A percentile compares a stretch with the other conserved stretches of the same genome.
Evolutionary conservation across 2,888 invertebrate genomes (phyloP).

Genomic region (Meteorus cinctellus): DNA sequence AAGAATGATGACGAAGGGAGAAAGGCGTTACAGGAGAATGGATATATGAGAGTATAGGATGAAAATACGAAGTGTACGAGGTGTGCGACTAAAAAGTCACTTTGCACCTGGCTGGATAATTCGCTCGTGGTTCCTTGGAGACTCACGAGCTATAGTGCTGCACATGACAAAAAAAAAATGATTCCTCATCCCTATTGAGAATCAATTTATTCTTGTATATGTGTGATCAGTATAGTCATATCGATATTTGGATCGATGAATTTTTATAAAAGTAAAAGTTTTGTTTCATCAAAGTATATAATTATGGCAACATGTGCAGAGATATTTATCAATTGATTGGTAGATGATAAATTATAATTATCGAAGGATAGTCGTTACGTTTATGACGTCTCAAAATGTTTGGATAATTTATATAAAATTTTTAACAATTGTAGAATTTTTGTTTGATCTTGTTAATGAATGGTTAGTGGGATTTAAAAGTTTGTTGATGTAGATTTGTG

Average conservation of each 20-base stretch:
- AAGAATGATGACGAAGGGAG: conserved; percentile 42
- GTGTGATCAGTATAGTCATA: neutral
- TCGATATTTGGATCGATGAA: neutral
- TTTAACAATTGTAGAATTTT: neutral
- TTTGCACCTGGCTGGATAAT: conserved; percentile 67
- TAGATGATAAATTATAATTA: conserved; percentile 61
- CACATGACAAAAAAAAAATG: conserved; percentile 46
- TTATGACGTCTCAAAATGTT: neutral
- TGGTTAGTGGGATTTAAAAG: neutral
- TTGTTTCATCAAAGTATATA: conserved; percentile 61
- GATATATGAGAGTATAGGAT: conserved; percentile 15
- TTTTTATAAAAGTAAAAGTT: neutral
- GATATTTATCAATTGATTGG: conserved; percentile 62
- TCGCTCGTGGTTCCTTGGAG: conserved; percentile 55
- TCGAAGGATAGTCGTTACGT: conserved; percentile 64
- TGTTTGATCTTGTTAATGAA: neutral
- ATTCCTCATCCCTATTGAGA: neutral
- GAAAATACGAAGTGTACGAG: conserved; percentile 25
- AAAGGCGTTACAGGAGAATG: conserved; percentile 28
- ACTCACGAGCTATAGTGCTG: conserved; percentile 52
- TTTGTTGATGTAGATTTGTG: neutral
- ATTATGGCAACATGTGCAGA: conserved; percentile 63
- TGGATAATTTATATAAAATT: conserved; percentile 46
- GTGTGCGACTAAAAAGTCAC: conserved; percentile 56
- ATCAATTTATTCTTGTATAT: neutral